These are phyloP conservation scores for Sarcophaga rosellei DNA, from an alignment of 2,888 invertebrate genomes.

Conservation along the genomic window DNA sequence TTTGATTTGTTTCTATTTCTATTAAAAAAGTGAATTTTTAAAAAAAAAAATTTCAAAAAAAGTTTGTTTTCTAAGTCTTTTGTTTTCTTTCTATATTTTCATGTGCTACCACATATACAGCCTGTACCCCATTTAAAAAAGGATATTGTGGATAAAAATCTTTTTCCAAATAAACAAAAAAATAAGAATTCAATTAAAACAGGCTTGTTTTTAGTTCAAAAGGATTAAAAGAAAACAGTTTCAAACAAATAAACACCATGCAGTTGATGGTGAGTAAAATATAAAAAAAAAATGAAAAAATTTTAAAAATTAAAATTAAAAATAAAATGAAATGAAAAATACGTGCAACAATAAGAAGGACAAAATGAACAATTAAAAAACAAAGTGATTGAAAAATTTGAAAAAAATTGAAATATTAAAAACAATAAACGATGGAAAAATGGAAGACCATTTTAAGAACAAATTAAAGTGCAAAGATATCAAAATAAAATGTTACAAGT, in stretches of 20 bases:
- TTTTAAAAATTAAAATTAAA: constrained; percentile 6
- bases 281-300: constrained; percentile 10
- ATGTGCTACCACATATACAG: constrained; percentile 50
- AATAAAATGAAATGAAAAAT: background rate
- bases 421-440: too few species aligned
- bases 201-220: constrained; percentile 54
- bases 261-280: constrained; percentile 64
- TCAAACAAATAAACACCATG: constrained; percentile 56
- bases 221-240: constrained; percentile 48
- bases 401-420: background rate
- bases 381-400: background rate
- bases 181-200: background rate
- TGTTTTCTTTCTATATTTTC: constrained; percentile 46
- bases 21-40: constrained; percentile 33
- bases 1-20: background rate
- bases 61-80: constrained; percentile 69
- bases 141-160: constrained; percentile 61
- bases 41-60: constrained; percentile 70
- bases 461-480: too few species aligned
- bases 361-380: too few species aligned
- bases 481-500: too few species aligned
- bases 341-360: background rate
- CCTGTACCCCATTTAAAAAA: constrained; percentile 59
- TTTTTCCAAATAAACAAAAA: constrained; percentile 28
- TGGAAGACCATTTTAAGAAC: too few species aligned